Percentiles rank a stretch among this genome's conserved stretches.
Evolutionary conservation across 2,797 vertebrate species (phyloP).

Genomic region (Labeo calbasu): DNA sequence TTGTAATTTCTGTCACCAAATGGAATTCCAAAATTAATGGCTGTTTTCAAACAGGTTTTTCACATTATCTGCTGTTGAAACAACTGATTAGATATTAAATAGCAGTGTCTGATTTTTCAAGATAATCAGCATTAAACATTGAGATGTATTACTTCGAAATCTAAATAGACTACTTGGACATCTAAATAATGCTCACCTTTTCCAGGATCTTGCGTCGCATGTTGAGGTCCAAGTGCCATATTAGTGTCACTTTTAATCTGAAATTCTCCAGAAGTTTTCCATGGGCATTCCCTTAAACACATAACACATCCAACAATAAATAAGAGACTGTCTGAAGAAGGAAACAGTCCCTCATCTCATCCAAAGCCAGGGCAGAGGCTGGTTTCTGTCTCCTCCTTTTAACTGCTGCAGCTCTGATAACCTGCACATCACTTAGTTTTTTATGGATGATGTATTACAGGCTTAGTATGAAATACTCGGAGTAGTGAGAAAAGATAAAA

Average conservation of each 20-base stretch:
- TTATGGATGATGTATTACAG: conserved; percentile 29
- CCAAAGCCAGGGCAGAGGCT: conserved; percentile 33
- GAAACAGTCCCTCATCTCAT: conserved; percentile 43
- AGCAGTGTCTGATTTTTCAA: neutral
- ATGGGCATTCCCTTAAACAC: conserved; percentile 52
- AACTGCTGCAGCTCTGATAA: conserved; percentile 35
- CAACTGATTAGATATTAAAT: neutral
- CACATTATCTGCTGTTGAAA: neutral
- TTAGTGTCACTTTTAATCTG: conserved; percentile 53
- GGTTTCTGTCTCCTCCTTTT: conserved; percentile 40
- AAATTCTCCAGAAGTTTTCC: conserved; percentile 60
- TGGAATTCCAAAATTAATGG: neutral
- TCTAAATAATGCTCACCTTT: conserved; percentile 42
- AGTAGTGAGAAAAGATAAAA: neutral
- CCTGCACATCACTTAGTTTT: conserved; percentile 31
- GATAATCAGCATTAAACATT: neutral
- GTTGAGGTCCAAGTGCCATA: conserved; percentile 32
- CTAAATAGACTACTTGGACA: conserved; percentile 23
- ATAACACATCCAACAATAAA: conserved; percentile 44
- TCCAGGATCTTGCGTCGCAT: neutral
- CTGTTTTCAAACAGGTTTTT: neutral
- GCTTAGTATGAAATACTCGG: neutral
- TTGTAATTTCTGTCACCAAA: neutral
- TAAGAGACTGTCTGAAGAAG: conserved; percentile 50
- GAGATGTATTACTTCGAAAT: conserved; percentile 21